Evolutionary conservation across 2,113 vertebrate genomes (phyloP).

Genomic region (Lepus europaeus): DNA sequence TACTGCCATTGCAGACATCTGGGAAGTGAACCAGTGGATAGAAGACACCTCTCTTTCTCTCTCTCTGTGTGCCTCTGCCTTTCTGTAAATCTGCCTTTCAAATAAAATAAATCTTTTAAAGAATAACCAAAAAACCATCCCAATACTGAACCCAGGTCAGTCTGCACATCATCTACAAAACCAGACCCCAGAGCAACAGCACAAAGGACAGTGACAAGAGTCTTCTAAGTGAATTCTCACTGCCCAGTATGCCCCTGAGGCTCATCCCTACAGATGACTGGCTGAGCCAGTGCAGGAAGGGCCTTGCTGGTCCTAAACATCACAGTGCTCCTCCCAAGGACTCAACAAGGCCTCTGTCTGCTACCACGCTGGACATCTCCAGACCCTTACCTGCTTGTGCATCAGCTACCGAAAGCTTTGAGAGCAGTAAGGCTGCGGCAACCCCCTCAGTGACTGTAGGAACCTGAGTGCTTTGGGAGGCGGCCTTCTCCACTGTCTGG

Average conservation of each 20-base stretch:
- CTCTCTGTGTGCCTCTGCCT: no score
- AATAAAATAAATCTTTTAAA: no score
- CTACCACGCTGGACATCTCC: background rate
- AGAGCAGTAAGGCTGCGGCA: constrained; percentile 94
- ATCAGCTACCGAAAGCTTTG: constrained; percentile 92
- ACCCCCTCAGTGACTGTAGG: constrained; percentile 93
- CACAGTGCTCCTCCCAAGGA: background rate
- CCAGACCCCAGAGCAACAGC: background rate
- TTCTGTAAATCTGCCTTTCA: no score
- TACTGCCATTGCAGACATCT: no score
- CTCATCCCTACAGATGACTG: background rate
- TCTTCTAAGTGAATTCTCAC: background rate
- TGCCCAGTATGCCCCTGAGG: background rate
- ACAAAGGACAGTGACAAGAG: background rate
- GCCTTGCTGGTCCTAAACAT: background rate
- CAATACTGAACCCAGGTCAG: background rate
- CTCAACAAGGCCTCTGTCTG: background rate
- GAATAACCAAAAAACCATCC: background rate
- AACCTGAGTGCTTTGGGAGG: constrained; percentile 94
- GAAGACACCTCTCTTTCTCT: no score
- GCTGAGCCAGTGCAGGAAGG: background rate
- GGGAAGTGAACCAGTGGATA: no score
- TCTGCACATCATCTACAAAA: background rate
- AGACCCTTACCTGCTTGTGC: constrained; percentile 91
- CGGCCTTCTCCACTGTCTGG: constrained; percentile 96